phyloP scores from a whole-genome alignment of 2,113 vertebrate genomes.

The Boleophthalmus pectinirostris region DNA sequence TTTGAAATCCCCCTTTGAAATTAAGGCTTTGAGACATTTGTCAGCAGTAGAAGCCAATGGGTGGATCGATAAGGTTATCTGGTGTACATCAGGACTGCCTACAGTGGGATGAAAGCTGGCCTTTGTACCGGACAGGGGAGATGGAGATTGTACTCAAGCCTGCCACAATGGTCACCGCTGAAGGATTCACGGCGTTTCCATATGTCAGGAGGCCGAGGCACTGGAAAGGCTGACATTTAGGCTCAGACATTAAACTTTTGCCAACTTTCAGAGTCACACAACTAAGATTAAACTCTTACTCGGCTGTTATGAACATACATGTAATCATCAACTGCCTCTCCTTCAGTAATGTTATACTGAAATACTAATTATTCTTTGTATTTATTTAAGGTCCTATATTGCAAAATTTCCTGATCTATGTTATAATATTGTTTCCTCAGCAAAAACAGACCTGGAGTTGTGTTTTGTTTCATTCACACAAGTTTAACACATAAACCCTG shows the following conservation, averaged over 20 bases:
- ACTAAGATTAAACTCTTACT: neutral
- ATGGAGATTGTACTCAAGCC: slow-evolving; percentile 29
- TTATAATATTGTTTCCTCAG: too few relatives aligned
- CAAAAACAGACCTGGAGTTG: too few relatives aligned
- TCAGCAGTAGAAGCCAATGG: slow-evolving; percentile 72
- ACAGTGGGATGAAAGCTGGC: slow-evolving; percentile 32
- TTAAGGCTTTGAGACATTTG: slow-evolving; percentile 77
- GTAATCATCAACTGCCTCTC: neutral
- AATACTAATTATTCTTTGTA: too few relatives aligned
- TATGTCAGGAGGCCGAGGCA: neutral
- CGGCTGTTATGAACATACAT: neutral
- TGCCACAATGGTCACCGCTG: slow-evolving; percentile 1
- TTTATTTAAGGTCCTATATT: too few relatives aligned
- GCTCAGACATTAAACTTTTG: neutral
- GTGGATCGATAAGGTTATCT: slow-evolving; percentile 69
- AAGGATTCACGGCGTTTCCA: slow-evolving; percentile 11
- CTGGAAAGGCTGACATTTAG: neutral
- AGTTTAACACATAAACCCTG: too few relatives aligned
- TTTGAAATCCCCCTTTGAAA: slow-evolving; percentile 73
- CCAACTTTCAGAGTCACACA: neutral
- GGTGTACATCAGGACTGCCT: slow-evolving; percentile 62
- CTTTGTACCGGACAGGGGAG: slow-evolving; percentile 35
- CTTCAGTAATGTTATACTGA: too few relatives aligned
- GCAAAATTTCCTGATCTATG: too few relatives aligned
- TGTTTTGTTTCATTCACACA: too few relatives aligned